Percentiles rank a stretch among this genome's conserved stretches.
Evolutionary conservation across 2,113 vertebrate species (phyloP).

Genomic region (Odocoileus virginianus): DNA sequence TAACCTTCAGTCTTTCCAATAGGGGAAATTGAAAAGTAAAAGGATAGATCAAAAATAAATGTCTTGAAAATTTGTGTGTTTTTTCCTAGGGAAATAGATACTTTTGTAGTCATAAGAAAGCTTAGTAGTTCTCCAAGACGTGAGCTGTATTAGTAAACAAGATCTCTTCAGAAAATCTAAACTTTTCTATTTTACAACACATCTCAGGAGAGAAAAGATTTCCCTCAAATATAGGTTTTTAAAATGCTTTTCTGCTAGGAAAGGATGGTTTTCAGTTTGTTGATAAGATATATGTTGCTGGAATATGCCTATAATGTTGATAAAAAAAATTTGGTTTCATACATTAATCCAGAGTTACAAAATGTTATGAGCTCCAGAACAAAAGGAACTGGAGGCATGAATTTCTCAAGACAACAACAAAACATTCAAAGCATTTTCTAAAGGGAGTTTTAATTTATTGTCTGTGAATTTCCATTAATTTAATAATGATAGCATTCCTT

Average conservation of each 20-base stretch:
- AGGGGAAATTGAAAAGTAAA: neutral
- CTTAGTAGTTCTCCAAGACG: neutral
- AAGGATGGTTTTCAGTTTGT: slow-evolving; percentile 17
- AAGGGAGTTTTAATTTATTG: neutral
- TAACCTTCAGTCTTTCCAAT: neutral
- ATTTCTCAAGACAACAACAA: neutral
- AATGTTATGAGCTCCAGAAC: neutral
- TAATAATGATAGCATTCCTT: neutral
- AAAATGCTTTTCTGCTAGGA: slow-evolving; percentile 3
- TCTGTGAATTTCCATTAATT: slow-evolving; percentile 1
- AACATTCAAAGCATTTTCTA: neutral
- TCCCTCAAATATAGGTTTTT: neutral
- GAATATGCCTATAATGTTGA: neutral
- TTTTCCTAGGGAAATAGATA: neutral
- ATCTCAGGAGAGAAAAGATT: slow-evolving; percentile 18
- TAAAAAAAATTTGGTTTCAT: neutral
- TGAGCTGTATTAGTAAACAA: neutral
- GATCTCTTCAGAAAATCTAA: slow-evolving; percentile 9
- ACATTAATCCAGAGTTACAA: neutral
- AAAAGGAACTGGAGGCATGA: neutral
- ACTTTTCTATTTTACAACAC: neutral
- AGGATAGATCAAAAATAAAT: neutral
- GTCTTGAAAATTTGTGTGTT: neutral
- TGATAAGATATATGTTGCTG: neutral
- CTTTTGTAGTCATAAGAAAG: neutral